Percentiles rank a stretch among this genome's conserved stretches.
Evolutionary conservation across 2,888 invertebrate genomes (phyloP).

Genomic region (Byasa hedistus): DNA sequence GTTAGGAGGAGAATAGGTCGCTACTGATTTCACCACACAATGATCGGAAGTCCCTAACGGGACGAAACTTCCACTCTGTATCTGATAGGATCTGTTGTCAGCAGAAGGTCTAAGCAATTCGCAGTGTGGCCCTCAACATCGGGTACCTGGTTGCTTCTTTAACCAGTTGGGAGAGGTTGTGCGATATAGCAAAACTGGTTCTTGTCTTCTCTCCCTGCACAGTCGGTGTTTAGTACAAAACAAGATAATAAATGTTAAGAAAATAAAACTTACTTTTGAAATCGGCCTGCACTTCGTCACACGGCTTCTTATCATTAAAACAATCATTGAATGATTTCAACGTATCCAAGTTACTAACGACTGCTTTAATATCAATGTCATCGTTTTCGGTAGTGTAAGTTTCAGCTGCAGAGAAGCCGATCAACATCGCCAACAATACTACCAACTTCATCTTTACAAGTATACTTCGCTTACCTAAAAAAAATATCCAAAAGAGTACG

Average conservation of each 20-base stretch:
- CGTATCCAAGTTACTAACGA: slow-evolving; percentile 39
- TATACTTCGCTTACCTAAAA: not conserved
- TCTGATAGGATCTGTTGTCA: too few relatives aligned
- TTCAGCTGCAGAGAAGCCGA: slow-evolving; percentile 45
- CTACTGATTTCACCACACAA: too few relatives aligned
- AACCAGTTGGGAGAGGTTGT: too few relatives aligned
- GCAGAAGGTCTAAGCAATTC: too few relatives aligned
- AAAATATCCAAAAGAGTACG: not conserved
- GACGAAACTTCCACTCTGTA: too few relatives aligned
- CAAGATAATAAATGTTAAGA: not conserved
- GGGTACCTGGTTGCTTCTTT: too few relatives aligned
- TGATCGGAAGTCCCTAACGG: too few relatives aligned
- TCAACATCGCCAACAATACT: slow-evolving; percentile 41
- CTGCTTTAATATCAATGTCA: slow-evolving; percentile 52
- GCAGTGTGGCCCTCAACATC: too few relatives aligned
- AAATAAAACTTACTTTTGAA: slow-evolving; percentile 58
- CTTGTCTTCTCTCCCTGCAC: too few relatives aligned
- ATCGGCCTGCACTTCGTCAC: slow-evolving; percentile 42
- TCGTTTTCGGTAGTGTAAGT: slow-evolving; percentile 57
- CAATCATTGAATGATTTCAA: slow-evolving; percentile 48
- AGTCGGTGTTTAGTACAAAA: not conserved
- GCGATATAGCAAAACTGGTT: too few relatives aligned
- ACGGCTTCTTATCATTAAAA: slow-evolving; percentile 50
- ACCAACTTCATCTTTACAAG: slow-evolving; percentile 51
- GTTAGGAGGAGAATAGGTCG: too few relatives aligned